Evolutionary conservation across 2,888 invertebrate species (phyloP).

Genomic region (Meiosimyza platycephala): DNA sequence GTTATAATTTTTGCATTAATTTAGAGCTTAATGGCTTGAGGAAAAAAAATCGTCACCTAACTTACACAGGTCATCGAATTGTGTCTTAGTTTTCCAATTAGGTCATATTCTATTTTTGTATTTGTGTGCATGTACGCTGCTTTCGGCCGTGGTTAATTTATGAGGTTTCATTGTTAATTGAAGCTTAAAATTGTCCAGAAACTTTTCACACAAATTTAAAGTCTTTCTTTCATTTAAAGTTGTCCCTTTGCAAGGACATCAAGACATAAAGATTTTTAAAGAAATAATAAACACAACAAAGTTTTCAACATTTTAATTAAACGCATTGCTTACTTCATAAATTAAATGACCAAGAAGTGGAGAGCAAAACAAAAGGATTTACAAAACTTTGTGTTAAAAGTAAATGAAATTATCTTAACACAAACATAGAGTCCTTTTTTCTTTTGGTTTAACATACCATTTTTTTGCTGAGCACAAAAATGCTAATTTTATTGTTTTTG

Average conservation of each 20-base stretch:
- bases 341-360: neutral
- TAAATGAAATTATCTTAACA: no score
- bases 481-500: no score
- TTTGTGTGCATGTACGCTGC: neutral
- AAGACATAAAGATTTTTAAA: neutral
- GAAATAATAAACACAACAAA: conserved; percentile 3
- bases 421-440: no score
- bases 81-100: neutral
- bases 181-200: conserved; percentile 45
- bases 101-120: neutral
- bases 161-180: conserved; percentile 46
- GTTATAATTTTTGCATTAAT: no score
- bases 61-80: neutral
- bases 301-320: conserved; percentile 24
- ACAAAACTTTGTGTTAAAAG: no score
- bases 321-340: conserved; percentile 9
- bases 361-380: neutral
- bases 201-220: conserved; percentile 30
- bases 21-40: no score
- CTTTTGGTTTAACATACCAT: no score
- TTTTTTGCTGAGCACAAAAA: no score
- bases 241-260: no score
- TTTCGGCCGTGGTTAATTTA: conserved; percentile 37
- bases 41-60: neutral
- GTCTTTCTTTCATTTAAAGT: neutral